Percentiles rank a stretch among this genome's conserved stretches.
These are phyloP conservation scores for Lamprotornis superbus DNA, from an alignment of 2,113 vertebrate species.

Conservation along the genomic window DNA sequence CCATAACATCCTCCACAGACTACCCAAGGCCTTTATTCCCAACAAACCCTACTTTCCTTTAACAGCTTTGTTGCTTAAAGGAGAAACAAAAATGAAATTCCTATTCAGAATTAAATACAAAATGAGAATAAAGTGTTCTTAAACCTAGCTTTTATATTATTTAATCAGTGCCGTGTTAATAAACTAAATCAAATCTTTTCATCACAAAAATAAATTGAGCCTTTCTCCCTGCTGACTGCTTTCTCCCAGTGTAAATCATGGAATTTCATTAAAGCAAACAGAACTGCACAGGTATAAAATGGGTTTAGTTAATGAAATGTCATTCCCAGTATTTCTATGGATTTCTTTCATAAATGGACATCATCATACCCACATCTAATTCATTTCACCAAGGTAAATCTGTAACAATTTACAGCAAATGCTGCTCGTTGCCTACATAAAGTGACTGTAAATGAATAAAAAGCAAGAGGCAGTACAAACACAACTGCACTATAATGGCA, in stretches of 20 bases:
- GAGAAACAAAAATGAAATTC: neutral
- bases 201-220: neutral
- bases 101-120: neutral
- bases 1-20: neutral
- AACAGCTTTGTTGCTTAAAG: neutral
- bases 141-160: neutral
- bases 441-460: neutral
- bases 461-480: neutral
- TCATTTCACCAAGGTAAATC: neutral
- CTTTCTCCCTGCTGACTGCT: neutral
- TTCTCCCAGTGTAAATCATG: neutral
- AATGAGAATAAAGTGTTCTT: neutral
- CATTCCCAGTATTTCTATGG: neutral
- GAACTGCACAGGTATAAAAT: neutral
- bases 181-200: neutral
- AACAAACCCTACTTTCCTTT: neutral
- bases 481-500: neutral
- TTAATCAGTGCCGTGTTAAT: neutral
- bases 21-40: neutral
- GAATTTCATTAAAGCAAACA: neutral
- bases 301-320: neutral
- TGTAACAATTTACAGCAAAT: neutral
- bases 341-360: neutral
- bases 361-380: neutral
- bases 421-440: neutral